A percentile compares a stretch with the other conserved stretches of the same genome.
These are phyloP conservation scores for Sympetrum striolatum DNA, from an alignment of 2,888 invertebrate species.

Conservation along the genomic window DNA sequence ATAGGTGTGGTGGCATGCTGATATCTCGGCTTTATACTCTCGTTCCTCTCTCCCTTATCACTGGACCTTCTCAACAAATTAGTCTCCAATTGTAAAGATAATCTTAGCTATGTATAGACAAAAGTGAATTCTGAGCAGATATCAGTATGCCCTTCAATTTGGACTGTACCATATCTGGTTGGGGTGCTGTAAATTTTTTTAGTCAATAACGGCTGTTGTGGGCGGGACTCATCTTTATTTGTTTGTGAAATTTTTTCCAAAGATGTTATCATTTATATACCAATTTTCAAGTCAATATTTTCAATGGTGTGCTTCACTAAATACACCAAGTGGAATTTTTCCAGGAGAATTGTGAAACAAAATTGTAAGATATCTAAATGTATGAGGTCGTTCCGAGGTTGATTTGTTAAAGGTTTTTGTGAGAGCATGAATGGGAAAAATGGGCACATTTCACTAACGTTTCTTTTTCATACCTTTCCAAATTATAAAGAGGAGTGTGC, in stretches of 20 bases:
- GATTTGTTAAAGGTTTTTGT: slow-evolving; percentile 33
- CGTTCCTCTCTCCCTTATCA: slow-evolving; percentile 1
- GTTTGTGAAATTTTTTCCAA: slow-evolving; percentile 29
- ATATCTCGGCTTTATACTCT: slow-evolving; percentile 44
- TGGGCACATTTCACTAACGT: slow-evolving; percentile 32
- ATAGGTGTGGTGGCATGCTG: slow-evolving; percentile 48
- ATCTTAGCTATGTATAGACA: slow-evolving; percentile 45
- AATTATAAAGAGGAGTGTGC: slow-evolving; percentile 39
- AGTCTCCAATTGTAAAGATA: slow-evolving; percentile 37
- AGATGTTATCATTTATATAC: slow-evolving; percentile 42
- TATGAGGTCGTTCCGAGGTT: slow-evolving; percentile 23
- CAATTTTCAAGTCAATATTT: slow-evolving; percentile 44
- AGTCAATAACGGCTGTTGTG: slow-evolving; percentile 40
- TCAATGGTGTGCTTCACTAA: slow-evolving; percentile 36
- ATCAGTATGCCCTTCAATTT: slow-evolving; percentile 50
- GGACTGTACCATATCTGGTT: slow-evolving; percentile 51
- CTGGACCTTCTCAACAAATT: slow-evolving; percentile 34
- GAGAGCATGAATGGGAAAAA: not conserved
- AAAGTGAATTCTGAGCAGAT: slow-evolving; percentile 45
- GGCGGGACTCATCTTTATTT: slow-evolving; percentile 31
- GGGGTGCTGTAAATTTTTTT: slow-evolving; percentile 50
- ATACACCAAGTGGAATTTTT: slow-evolving; percentile 27
- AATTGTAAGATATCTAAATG: slow-evolving; percentile 29
- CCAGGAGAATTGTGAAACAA: slow-evolving; percentile 19
- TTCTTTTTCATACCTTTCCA: slow-evolving; percentile 31